Evolutionary conservation across 2,888 invertebrate genomes (phyloP), one percentile per base, ranked within the genome.

Genomic region (Thecophora atra): DNA sequence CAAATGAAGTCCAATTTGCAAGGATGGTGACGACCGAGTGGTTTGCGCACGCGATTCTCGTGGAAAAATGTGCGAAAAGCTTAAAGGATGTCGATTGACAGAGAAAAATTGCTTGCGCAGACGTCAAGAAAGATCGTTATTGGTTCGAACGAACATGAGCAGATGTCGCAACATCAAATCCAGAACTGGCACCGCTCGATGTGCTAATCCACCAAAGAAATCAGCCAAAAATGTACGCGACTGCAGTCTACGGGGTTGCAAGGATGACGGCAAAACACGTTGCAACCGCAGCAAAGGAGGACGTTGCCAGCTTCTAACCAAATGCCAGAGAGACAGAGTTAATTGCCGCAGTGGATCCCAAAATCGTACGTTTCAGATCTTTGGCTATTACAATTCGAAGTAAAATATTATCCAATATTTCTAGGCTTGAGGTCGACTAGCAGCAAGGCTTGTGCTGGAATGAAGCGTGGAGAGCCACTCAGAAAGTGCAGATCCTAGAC

Each of bases 61-160:
- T 0, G 75, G 72, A 19, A 75, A 77, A 24, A 54, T 60, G 15
- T 82, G 76, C n/a, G 77, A 78, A 72, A 78, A 76, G 56, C 63
- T 78, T n/a, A 72, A 74, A 0, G 72, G 78, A 21, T 83, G 83
- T 66, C 74, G 72, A 0, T 42, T 82, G 17, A 76, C 78, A 3
- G 79, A 83, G 52, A 70, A 76, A 54, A 83, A 83, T 72, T 83
- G 83, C 37, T 24, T 28, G 15, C 74, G 71, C 0, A 19, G 60
- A 15, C 60, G 47, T 26, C 51, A 51, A 8, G 11, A 51, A 0
- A 60, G 21, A 3, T 51, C 69, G 51, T 11, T 56, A 26, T 37
- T 67, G 21, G 54, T 42, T n/a, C n/a, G n/a, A 7, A 62, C 69
- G 1, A 47, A 19, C 28, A 6, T 13, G n/a, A 19, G 30, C 7